Base-by-base conservation (phyloP, 1,140 invertebrate species). In the Drosophila malerkotliana region DNA sequence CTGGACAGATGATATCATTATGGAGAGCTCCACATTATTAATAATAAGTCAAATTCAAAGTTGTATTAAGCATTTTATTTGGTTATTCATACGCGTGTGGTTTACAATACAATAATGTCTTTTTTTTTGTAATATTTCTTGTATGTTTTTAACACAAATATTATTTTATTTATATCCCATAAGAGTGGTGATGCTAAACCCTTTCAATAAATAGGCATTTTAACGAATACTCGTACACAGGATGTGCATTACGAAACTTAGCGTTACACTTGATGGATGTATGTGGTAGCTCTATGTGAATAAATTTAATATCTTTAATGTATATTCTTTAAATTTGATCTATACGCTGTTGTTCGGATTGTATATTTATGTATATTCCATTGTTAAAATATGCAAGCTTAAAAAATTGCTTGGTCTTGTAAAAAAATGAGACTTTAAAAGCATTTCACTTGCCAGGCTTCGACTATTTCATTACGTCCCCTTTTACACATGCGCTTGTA, bases 371-470 rank as follows among this genome's bases (percentile, higher is more conserved):
- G 62, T 87, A 87, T 79, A 66, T 76, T 78, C 76, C 60, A 73
- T 61, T 74, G 77, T 88, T 88, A 88, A 88, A 88, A 88, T 82
- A 88, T 79, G 83, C 83, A 88, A 88, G 83, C 83, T 59, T 77
- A 77, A 88, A 88, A 88, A 88, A 77, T 79, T 63, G 83, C 83
- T 88, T 88, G 83, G 76, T 83, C 79, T 88, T 88, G 79, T 88
- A 88, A 88, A 87, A 73, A 88, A 88, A 88, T 82, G 76, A 87
- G 83, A 88, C 83, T 88, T 88, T 88, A 88, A 88, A 88, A 88
- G 83, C 83, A 83, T 88, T 87, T 88, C 83, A 82, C 82, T 87
- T 88, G 60, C 75, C 78, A 76, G 74, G 83, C 78, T 77, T 87
- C 73, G 34, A 45, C 74, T 87, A 77, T 47, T 64, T 75, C 44